A percentile compares a stretch with the other conserved stretches of the same genome.
Evolutionary conservation across 1,140 invertebrate genomes (phyloP).

Genomic region (Linepithema humile): DNA sequence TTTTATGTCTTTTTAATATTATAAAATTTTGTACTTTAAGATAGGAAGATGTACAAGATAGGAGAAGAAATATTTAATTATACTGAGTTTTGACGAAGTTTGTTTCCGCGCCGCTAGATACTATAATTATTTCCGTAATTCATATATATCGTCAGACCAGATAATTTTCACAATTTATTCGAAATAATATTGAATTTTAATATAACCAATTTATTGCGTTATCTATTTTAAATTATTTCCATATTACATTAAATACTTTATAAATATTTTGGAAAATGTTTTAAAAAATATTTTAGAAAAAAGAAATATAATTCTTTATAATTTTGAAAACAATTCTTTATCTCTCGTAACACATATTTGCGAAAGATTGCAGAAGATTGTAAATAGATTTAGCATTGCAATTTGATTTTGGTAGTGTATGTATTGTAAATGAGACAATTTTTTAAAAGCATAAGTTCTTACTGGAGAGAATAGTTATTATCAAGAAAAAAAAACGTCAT

Average conservation of each 20-base stretch:
- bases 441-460: neutral
- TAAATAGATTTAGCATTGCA: neutral
- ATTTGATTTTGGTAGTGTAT: no score
- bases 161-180: neutral
- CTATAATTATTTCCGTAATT: conserved; percentile 63
- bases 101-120: conserved; percentile 14
- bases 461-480: neutral
- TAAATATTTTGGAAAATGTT: no score
- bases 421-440: neutral
- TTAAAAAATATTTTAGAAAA: no score
- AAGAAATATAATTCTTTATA: neutral
- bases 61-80: conserved; percentile 57
- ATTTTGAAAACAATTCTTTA: neutral
- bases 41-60: neutral
- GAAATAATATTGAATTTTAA: neutral
- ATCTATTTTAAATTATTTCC: neutral
- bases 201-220: neutral
- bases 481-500: neutral
- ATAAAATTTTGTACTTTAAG: neutral
- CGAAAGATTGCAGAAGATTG: neutral
- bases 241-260: no score
- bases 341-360: neutral
- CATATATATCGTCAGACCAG: conserved; percentile 44
- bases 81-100: conserved; percentile 63
- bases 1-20: conserved; percentile 6